phyloP scores from a whole-genome alignment of 1,140 invertebrate species.

The Chelonus insularis region DNA sequence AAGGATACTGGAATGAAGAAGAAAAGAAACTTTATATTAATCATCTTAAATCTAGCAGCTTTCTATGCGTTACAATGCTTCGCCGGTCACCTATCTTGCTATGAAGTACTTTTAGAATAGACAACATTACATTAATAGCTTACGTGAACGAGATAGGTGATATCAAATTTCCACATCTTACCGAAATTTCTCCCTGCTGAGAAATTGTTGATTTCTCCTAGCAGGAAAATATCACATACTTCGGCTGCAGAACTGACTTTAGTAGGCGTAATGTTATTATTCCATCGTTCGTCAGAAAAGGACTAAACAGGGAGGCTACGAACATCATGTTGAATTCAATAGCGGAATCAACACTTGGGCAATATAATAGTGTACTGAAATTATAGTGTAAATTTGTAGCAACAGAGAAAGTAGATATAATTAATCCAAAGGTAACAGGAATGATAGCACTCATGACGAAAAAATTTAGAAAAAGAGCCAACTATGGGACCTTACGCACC shows the following conservation, averaged over 20 bases:
- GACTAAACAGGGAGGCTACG: background rate
- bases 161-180: conserved; percentile 32
- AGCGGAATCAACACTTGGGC: conserved; percentile 8
- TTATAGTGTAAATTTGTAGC: conserved; percentile 11
- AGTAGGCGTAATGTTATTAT: conserved; percentile 16
- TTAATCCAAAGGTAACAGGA: background rate
- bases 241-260: conserved; percentile 13
- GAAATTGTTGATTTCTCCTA: conserved; percentile 18
- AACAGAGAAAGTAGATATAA: background rate
- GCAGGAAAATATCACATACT: conserved; percentile 17
- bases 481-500: conserved; percentile 19
- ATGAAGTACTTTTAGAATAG: conserved; percentile 16
- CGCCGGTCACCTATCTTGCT: conserved; percentile 22
- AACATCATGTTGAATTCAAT: conserved; percentile 17
- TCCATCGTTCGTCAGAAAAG: conserved; percentile 12
- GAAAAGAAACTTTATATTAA: conserved; percentile 30
- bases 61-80: conserved; percentile 39
- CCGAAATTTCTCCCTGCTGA: background rate
- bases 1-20: background rate
- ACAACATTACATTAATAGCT: conserved; percentile 33
- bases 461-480: conserved; percentile 17
- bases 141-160: conserved; percentile 36
- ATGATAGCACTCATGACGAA: conserved; percentile 19
- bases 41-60: conserved; percentile 35
- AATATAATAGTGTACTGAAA: conserved; percentile 22